Percentiles rank a stretch among this genome's conserved stretches.
phyloP scores from a whole-genome alignment of 2,797 vertebrate species.

The Alca torda region DNA sequence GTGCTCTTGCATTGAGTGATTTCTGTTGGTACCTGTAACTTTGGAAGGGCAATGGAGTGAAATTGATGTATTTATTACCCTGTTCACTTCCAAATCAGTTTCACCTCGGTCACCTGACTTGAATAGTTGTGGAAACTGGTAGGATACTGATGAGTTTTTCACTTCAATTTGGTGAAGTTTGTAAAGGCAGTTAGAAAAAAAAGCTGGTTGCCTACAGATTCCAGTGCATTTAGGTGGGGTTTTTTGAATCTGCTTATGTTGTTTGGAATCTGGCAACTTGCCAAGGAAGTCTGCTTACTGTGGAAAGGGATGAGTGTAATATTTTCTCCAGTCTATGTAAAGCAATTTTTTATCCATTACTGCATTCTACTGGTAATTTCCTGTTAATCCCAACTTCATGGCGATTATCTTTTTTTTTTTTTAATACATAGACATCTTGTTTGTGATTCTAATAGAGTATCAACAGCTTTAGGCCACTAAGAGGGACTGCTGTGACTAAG shows the following conservation, averaged over 20 bases:
- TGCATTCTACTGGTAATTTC: neutral
- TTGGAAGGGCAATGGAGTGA: neutral
- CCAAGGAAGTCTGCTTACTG: neutral
- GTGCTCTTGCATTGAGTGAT: neutral
- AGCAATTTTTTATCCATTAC: neutral
- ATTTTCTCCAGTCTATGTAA: neutral
- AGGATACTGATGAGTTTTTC: neutral
- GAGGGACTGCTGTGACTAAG: neutral
- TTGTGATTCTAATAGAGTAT: neutral
- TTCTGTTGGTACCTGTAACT: neutral
- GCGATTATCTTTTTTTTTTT: no score
- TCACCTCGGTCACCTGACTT: neutral
- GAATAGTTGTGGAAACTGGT: neutral
- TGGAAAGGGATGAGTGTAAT: neutral
- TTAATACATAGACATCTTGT: fast-evolving
- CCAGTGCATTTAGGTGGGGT: neutral
- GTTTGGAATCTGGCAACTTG: neutral
- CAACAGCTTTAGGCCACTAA: neutral
- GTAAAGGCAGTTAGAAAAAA: neutral
- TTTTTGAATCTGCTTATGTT: neutral
- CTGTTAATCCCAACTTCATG: neutral
- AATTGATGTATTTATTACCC: neutral
- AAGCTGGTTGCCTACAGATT: neutral
- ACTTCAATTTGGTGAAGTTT: neutral
- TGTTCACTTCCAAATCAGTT: neutral